These are phyloP conservation scores for Antechinus flavipes DNA, from an alignment of 2,113 vertebrate genomes.

Conservation along the genomic window DNA sequence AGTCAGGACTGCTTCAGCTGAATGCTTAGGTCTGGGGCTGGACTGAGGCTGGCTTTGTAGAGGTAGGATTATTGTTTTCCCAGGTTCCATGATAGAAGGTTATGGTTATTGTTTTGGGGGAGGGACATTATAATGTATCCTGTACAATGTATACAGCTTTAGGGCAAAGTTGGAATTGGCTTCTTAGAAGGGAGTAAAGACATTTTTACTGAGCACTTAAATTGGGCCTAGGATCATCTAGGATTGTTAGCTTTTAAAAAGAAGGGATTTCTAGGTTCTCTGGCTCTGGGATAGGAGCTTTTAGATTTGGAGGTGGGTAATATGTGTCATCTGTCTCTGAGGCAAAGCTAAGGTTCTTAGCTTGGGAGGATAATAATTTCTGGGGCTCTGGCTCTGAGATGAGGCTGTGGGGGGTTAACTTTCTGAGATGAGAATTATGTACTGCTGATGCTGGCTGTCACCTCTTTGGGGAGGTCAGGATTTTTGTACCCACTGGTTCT, in stretches of 20 bases:
- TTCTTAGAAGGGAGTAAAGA: not conserved
- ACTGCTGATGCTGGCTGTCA: not conserved
- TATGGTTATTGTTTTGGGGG: not conserved
- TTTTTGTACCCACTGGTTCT: not conserved
- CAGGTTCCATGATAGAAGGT: not conserved
- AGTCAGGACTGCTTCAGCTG: not conserved
- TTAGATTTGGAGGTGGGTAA: not conserved
- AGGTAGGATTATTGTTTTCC: not conserved
- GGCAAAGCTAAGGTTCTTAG: not conserved
- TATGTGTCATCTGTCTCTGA: not conserved
- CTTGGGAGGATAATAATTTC: not conserved
- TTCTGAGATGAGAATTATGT: not conserved
- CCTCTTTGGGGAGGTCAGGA: not conserved
- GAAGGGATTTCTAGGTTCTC: not conserved
- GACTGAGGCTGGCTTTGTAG: not conserved
- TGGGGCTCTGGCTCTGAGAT: no score
- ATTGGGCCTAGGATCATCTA: not conserved
- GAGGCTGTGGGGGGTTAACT: not conserved
- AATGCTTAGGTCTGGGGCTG: not conserved
- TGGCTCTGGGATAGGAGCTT: not conserved
- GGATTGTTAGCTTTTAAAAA: not conserved
- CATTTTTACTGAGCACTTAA: not conserved
- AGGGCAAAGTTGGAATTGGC: not conserved
- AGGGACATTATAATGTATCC: not conserved
- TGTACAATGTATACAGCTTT: not conserved